Base-by-base conservation (phyloP, 2,888 invertebrate species). In the Zaprionus bogoriensis region DNA sequence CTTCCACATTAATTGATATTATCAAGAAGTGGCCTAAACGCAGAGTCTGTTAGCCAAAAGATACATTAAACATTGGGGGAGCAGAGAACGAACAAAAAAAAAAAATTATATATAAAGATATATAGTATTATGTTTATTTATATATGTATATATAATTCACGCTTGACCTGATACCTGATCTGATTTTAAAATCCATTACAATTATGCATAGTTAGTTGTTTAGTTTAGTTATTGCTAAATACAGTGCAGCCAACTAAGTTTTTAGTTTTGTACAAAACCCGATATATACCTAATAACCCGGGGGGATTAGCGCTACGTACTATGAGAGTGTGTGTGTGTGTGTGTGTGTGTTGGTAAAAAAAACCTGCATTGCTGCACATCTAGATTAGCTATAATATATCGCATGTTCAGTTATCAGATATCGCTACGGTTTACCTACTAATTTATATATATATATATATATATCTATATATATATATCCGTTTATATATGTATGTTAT, bases 381-480 rank as follows among this genome's bases (percentile, higher is more conserved):
- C 22, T 54, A 46, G 66, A 52, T 61, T 62, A 52, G 67, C 72
- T 72, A 67, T 51, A 54, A 55, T 71, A 71, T 71, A 71, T 71
- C 71, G 71, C 71, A 71, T 71, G 71, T 71, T 71, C 58, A 62
- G 62, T 72, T 71, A 71, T 71, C 71, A 62, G 46, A 55, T 62
- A 60, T 70, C 67, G 71, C 71, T 71, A 71, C 57, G 48, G 54
- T 71, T 71, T 72, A 51, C 38, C 71, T 71, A 67, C 72, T 59
- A 59, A 39, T 58, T 42, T 62, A 47, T 57, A 7, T 9, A 17
- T 36, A 14, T 36, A 17, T 36, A 30, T 62, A 42, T 63, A 42
- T 73, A 57, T 66, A 50, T 73, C n/a, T n/a, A n/a, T n/a, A n/a
- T n/a, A n/a, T 58, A 47, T 62, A 47, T 57, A 7, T 9, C 17